phyloP scores from a whole-genome alignment of 2,888 invertebrate genomes.

The Xylophagus ater region DNA sequence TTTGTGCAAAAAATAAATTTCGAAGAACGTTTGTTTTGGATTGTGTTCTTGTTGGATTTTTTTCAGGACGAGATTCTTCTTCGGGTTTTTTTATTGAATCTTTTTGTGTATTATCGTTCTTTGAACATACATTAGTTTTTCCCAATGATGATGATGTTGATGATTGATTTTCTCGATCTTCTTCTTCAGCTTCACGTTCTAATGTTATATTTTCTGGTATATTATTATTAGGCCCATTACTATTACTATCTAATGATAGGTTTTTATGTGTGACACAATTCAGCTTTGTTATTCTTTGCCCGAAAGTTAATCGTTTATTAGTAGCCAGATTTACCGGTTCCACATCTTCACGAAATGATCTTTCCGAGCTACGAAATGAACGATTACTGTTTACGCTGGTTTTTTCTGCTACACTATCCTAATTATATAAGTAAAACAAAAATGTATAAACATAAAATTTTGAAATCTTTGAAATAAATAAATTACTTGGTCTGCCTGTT shows the following conservation, averaged over 20 bases:
- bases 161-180: no score
- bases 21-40: no score
- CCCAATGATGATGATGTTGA: no score
- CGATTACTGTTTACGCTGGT: slow-evolving; percentile 25
- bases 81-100: not conserved
- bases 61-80: not conserved
- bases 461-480: not conserved
- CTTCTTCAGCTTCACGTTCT: slow-evolving; percentile 23
- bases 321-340: slow-evolving; percentile 21
- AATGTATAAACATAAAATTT: not conserved
- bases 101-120: not conserved
- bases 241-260: slow-evolving; percentile 23
- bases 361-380: slow-evolving; percentile 25
- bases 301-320: slow-evolving; percentile 21
- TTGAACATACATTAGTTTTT: slow-evolving; percentile 8
- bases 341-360: slow-evolving; percentile 23
- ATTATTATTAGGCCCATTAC: slow-evolving; percentile 23
- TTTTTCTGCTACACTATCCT: slow-evolving; percentile 25
- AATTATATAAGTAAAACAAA: slow-evolving; percentile 3
- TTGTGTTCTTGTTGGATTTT: no score
- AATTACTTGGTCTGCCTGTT: not conserved
- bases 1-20: no score
- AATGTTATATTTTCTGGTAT: slow-evolving; percentile 24
- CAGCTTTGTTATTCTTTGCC: slow-evolving; percentile 22
- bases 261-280: slow-evolving; percentile 23